Base-by-base conservation (phyloP, 2,888 invertebrate species). In the Craniophora ligustri region DNA sequence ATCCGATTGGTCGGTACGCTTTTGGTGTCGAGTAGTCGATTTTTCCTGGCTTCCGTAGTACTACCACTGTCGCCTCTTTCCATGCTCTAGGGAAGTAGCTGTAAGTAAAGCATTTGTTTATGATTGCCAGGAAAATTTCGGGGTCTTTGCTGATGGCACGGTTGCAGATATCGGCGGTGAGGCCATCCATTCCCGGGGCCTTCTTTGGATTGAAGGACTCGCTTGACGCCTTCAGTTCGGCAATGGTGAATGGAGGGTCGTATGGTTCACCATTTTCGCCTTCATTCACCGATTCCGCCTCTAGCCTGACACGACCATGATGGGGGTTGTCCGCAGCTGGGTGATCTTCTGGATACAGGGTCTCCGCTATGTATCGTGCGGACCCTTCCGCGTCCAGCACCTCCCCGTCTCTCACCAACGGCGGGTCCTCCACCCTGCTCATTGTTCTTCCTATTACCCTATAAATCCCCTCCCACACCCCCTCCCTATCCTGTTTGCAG, bases 141-240 rank as follows among this genome's bases (percentile, higher is more conserved):
- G 21, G 21, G 6, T 1, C 8, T 8, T 8, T 1, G 5, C 21
- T 8, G 6, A 21, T 21, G 21, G 36, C 41, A 13, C 34, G 34
- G 18, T 23, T 21, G 23, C 48, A 48, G 26, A 42, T 42, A 19
- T 48, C 40, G 26, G 42, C 36, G 30, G 47, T 47, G 41, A 47
- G 23, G 23, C 42, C 48, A 28, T 56, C 39, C n/a, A 39, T 21
- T 14, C 39, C 44, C 16, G 48, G 42, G 35, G 50, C 45, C 26
- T 57, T 46, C 15, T 45, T 57, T 46, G 59, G 68, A 58, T 67
- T 72, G 58, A 67, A 62, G 67, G 30, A 31, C 1, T 2, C 1
- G 1, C 0, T 15, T 5, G 31, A 14, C 0, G 14, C 15, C 7
- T 31, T 8, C 10, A 31, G 14, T 8, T 31, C 31, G 3, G 15